These are phyloP conservation scores for Festucalex cinctus DNA, from an alignment of 2,113 vertebrate species.

Conservation along the genomic window DNA sequence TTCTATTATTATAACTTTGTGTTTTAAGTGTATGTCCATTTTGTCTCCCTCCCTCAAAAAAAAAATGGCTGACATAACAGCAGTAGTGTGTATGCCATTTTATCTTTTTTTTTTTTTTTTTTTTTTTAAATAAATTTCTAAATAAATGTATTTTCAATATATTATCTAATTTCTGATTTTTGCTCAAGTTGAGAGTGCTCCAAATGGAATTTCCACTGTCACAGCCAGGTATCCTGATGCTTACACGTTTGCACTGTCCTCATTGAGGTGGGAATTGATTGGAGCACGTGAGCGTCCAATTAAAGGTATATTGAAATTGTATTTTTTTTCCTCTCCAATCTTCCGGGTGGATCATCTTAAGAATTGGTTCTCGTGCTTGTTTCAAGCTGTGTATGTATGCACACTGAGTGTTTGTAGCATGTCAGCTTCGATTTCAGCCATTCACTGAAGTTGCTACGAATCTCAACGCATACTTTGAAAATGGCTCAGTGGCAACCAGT, in stretches of 20 bases:
- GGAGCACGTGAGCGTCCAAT: no score
- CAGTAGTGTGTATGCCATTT: neutral
- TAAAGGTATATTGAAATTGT: neutral
- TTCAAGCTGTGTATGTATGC: no score
- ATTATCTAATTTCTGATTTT: neutral
- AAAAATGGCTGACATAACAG: no score
- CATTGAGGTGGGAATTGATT: neutral
- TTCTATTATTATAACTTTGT: neutral
- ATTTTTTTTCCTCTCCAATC: no score
- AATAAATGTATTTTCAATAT: neutral
- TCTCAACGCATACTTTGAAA: no score
- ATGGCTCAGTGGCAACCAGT: no score
- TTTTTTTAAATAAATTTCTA: neutral
- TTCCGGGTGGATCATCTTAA: no score
- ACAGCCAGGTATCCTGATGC: neutral
- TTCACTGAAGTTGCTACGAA: no score
- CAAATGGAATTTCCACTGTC: neutral
- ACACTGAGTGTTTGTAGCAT: no score
- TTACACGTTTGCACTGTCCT: no score
- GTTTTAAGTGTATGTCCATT: neutral
- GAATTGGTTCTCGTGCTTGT: no score
- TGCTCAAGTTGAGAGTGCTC: neutral
- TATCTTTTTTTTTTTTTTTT: neutral
- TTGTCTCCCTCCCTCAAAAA: neutral
- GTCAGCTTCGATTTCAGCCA: no score